Conservation (phyloP, 2,888 invertebrate species). For the Hoplodrina blanda region DNA sequence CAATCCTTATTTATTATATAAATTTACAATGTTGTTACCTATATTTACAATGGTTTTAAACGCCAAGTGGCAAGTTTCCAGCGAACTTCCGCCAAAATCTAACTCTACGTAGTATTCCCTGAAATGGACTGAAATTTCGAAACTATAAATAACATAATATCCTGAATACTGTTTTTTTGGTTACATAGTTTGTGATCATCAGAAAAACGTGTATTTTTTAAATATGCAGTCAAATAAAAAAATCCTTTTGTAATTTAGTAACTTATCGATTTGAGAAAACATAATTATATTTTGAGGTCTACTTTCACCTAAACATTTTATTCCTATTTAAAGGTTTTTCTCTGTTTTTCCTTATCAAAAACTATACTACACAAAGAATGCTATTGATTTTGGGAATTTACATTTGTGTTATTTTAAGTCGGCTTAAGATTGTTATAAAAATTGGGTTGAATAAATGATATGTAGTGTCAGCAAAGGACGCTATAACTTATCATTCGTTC, state of each 20-base stretch:
- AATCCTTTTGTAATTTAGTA: no score
- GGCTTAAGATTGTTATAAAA: slow-evolving; percentile 34
- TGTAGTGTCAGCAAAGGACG: slow-evolving; percentile 38
- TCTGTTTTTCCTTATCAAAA: neutral
- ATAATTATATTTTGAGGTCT: neutral
- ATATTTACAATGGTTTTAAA: slow-evolving; percentile 60
- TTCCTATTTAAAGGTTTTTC: neutral
- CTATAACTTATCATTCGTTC: slow-evolving; percentile 57
- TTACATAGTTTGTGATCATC: no score
- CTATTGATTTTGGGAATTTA: slow-evolving; percentile 11
- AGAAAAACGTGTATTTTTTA: no score
- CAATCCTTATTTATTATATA: slow-evolving; percentile 24
- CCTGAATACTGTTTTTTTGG: neutral
- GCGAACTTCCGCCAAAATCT: slow-evolving; percentile 62
- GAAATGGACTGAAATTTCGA: slow-evolving; percentile 51
- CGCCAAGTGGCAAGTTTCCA: slow-evolving; percentile 79
- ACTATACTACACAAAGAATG: no score
- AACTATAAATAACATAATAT: slow-evolving; percentile 25
- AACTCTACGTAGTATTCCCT: slow-evolving; percentile 44
- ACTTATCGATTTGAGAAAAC: neutral
- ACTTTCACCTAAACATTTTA: no score
- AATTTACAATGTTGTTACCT: slow-evolving; percentile 48
- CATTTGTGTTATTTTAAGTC: slow-evolving; percentile 4
- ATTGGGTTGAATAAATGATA: slow-evolving; percentile 47
- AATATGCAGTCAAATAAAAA: neutral